Conservation (phyloP, 1,140 invertebrate genomes). For the Pantala flavescens region DNA sequence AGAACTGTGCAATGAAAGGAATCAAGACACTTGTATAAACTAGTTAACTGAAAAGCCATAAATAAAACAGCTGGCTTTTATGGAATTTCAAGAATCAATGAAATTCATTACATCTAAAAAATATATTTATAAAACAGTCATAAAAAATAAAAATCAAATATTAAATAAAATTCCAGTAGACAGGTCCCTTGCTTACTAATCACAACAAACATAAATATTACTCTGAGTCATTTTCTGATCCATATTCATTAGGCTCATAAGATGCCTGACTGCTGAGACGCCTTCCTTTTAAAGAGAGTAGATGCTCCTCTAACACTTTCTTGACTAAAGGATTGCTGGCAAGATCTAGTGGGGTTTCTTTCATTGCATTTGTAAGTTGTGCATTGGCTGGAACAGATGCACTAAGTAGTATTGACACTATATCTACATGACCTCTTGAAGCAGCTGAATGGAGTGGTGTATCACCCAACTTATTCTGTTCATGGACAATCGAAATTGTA, state of each 20-base stretch:
- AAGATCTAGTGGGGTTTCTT: neutral
- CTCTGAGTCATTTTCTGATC: neutral
- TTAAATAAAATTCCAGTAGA: too few species aligned
- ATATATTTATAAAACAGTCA: too few species aligned
- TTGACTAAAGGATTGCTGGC: neutral
- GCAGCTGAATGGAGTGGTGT: constrained; percentile 48
- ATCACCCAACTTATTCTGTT: constrained; percentile 50
- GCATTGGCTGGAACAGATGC: constrained; percentile 25
- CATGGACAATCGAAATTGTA: constrained; percentile 18
- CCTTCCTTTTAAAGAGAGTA: neutral
- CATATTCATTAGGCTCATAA: neutral
- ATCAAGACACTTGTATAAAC: too few species aligned
- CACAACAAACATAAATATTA: neutral
- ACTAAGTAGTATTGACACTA: constrained; percentile 48
- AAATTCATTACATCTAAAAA: too few species aligned
- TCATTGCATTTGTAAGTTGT: neutral
- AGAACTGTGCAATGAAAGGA: too few species aligned
- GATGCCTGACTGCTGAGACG: neutral
- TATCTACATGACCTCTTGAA: constrained; percentile 45
- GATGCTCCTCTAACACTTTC: neutral
- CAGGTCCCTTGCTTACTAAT: too few species aligned
- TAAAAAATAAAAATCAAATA: too few species aligned
- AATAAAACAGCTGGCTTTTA: too few species aligned
- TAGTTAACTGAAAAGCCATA: too few species aligned
- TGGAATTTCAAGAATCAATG: too few species aligned